Evolutionary conservation across 2,797 vertebrate genomes (phyloP).

Genomic region (Varecia variegata): DNA sequence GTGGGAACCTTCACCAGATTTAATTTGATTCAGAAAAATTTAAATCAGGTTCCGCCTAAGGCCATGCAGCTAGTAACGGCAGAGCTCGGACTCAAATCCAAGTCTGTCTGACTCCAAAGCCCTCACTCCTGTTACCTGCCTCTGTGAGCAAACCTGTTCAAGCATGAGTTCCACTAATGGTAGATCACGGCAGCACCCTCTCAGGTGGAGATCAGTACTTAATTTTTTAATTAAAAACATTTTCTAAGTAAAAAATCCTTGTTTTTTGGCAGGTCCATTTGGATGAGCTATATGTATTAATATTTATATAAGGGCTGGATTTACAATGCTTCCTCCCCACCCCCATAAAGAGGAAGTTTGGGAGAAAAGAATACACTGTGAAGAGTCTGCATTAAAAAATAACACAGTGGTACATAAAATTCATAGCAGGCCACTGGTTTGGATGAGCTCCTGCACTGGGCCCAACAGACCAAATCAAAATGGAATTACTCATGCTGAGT

Average conservation of each 20-base stretch:
- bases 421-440: neutral
- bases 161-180: neutral
- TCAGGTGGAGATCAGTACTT: neutral
- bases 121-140: neutral
- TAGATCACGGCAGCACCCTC: neutral
- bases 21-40: neutral
- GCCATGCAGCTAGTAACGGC: neutral
- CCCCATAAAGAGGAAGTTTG: neutral
- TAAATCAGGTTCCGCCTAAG: neutral
- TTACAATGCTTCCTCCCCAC: neutral
- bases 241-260: neutral
- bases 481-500: neutral
- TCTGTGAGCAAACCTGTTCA: neutral
- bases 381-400: neutral
- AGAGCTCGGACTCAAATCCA: neutral
- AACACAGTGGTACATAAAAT: neutral
- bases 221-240: neutral
- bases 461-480: neutral
- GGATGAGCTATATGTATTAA: neutral
- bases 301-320: neutral
- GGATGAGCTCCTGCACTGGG: neutral
- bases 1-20: neutral
- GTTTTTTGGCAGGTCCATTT: neutral
- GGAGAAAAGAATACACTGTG: neutral
- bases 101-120: neutral